Base-by-base conservation (phyloP, 1,140 invertebrate genomes). In the Hycleus phaleratus region DNA sequence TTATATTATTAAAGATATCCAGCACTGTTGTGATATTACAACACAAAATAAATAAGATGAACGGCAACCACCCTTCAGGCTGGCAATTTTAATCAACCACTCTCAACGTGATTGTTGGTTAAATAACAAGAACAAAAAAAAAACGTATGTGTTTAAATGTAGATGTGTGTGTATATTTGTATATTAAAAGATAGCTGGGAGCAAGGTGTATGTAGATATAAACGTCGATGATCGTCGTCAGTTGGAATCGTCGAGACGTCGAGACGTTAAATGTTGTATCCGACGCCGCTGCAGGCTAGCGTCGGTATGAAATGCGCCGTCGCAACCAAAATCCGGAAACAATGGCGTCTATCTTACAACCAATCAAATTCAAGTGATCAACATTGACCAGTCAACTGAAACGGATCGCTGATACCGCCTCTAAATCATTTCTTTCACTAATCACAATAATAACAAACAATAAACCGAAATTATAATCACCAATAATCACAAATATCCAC, bases 271-370 rank as follows among this genome's bases (percentile, higher is more conserved):
- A 65, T 68, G 67, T 50, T 50, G 47, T 32, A 48, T 3, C 47
- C 62, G 62, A 59, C 59, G 65, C 38, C 59, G 52, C 61, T 58
- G 58, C 62, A 45, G 57, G 60, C 63, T 59, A 63, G 62, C 66
- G 69, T 65, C 68, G 61, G 26, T 55, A 38, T 54, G 54, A 50
- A 53, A 62, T 64, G 71, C 69, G 71, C 64, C 69, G 69, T 54
- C 68, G 69, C 67, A 54, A 54, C 63, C 18, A 55, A 52, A 46
- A 53, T 49, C 47, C 59, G 54, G 24, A 63, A 69, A 72, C 71
- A 72, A 72, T 72, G 71, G 71, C 71, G 71, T 66, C 69, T 44
- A 39, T 38, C 44, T 48, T 38, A 42, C 60, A 48, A 43, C 71
- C 71, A 72, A 72, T 72, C 62, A 59, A 68, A 66, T 57, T 48